Conservation (phyloP, 2,113 vertebrate genomes). For the Antechinus stuartii region DNA sequence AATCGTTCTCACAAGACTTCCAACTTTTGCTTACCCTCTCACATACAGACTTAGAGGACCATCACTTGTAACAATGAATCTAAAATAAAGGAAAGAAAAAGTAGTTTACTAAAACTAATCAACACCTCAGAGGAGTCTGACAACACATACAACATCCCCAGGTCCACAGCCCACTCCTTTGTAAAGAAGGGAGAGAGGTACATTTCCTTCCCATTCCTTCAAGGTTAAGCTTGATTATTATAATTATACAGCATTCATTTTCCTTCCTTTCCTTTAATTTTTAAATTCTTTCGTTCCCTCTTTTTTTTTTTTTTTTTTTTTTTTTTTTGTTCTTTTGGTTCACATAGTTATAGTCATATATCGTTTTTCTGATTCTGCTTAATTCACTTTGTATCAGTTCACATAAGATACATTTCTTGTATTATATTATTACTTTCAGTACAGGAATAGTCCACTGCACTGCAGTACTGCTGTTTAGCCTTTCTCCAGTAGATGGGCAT, state of each 20-base stretch:
- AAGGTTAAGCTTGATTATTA: not conserved
- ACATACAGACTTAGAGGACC: too few relatives aligned
- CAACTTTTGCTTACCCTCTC: too few relatives aligned
- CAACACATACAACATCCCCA: not conserved
- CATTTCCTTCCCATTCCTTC: not conserved
- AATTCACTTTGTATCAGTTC: not conserved
- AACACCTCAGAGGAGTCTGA: not conserved
- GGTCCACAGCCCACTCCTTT: not conserved
- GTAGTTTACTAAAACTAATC: not conserved
- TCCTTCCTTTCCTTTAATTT: not conserved
- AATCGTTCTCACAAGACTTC: too few relatives aligned
- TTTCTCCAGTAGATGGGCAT: not conserved
- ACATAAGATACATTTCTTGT: not conserved
- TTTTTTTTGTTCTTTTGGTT: not conserved
- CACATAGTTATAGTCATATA: not conserved
- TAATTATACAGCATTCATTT: not conserved
- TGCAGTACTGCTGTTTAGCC: too few relatives aligned
- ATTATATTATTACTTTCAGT: not conserved
- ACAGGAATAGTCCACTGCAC: not conserved
- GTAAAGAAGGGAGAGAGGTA: not conserved
- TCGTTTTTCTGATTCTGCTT: not conserved
- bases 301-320: not conserved
- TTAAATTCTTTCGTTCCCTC: not conserved
- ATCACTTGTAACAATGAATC: too few relatives aligned
- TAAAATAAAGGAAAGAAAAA: not conserved